Conservation (phyloP, 1,140 invertebrate species). For the Drosophila jambulina region DNA sequence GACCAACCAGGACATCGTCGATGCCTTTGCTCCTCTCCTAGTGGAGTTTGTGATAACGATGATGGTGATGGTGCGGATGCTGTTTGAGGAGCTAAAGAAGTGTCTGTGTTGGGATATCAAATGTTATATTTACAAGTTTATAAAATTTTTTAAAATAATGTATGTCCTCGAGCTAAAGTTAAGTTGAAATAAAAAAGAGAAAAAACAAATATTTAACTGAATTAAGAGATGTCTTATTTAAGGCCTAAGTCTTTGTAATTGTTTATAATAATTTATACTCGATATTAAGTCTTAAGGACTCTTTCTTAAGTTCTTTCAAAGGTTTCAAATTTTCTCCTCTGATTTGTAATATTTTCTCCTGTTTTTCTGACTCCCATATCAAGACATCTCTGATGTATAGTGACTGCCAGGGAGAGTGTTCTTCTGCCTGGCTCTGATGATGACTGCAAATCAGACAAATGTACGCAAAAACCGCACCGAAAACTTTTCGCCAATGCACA, state of each 20-base stretch:
- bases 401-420: constrained; percentile 17
- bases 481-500: constrained; percentile 75
- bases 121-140: not conserved
- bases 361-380: not conserved
- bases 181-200: no score
- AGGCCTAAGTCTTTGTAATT: no score
- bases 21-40: constrained; percentile 23
- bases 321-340: not conserved
- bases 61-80: constrained; percentile 11
- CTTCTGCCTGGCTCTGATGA: constrained; percentile 41
- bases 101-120: not conserved
- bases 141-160: not conserved
- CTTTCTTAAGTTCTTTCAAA: not conserved
- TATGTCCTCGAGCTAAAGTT: no score
- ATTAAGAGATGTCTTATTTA: no score
- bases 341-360: not conserved
- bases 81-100: not conserved
- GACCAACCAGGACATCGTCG: constrained; percentile 48
- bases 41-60: constrained; percentile 13
- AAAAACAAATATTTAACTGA: no score
- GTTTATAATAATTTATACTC: no score
- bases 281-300: no score
- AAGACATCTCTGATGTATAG: constrained; percentile 27
- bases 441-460: constrained; percentile 81
- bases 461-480: constrained; percentile 78